Base-by-base conservation (phyloP, 2,797 vertebrate genomes). In the Australoheros facetus region DNA sequence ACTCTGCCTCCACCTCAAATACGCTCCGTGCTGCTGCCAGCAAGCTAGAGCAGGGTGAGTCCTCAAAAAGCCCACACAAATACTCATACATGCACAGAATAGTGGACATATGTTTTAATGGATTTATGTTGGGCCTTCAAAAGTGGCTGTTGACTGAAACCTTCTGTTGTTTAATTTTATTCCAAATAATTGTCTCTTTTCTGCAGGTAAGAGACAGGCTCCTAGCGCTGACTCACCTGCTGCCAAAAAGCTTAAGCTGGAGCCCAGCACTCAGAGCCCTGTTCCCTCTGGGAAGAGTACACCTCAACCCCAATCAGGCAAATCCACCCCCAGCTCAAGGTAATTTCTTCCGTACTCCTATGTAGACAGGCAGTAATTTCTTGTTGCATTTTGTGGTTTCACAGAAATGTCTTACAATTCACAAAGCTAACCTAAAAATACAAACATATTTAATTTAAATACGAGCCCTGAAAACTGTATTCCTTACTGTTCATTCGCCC, bases 321-420 rank as follows among this genome's bases (percentile, higher is more conserved):
- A 98, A 92, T 97, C 96, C 56, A 97, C 97, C 0, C 97, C 97
- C 0, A 96, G 96, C 90, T 94, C 96, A 32, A 96, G 97, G 97
- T 98, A 92, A 72, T 85, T 30, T 56, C 1, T 16, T 58, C 21
- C 0, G 21, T 53, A 51, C 26, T 7, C 10, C 13, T 51, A 10
- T 16, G 16, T 69, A 51, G 62, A 69, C 9, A 48, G 9, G 48
- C 23, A 54, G 16, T 23, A 66, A 48, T 66, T 66, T 51, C 42
- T 48, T 69, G 5, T 39, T 69, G 23, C 23, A 42, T 42, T 42
- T 42, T 42, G 39, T 39, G 37, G 9, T 39, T 45, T 45, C 42
- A 45, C 42, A 13, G 42, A 45, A 45, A 12, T 28, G 62, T 28
- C 0, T 64, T 48, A 28, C 1, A 0, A 28, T 66, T 66, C 23